phyloP scores from a whole-genome alignment of 2,113 vertebrate genomes.

The Leucoraja erinaceus region DNA sequence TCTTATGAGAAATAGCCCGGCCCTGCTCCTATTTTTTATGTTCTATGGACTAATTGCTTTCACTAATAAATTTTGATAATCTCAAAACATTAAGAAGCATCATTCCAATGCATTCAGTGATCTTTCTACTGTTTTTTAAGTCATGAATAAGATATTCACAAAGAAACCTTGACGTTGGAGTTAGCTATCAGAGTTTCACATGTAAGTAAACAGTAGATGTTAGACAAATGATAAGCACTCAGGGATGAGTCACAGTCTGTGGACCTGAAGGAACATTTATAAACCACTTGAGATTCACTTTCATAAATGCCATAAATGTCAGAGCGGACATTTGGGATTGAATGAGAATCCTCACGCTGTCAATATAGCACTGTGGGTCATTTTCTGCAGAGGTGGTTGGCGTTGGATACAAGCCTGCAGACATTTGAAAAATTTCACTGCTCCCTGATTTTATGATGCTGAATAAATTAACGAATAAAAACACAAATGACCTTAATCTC shows the following conservation, averaged over 20 bases:
- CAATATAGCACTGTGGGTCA: neutral
- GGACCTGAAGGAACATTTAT: neutral
- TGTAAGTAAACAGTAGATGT: neutral
- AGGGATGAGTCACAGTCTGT: neutral
- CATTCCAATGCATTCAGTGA: neutral
- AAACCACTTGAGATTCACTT: neutral
- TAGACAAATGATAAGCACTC: neutral
- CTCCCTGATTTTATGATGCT: neutral
- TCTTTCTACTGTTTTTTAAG: neutral
- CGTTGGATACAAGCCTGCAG: neutral
- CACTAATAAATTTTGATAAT: neutral
- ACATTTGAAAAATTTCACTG: neutral
- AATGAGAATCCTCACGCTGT: neutral
- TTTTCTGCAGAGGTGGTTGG: too few relatives aligned
- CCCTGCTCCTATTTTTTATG: too few relatives aligned
- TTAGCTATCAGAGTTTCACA: neutral
- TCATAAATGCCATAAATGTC: neutral
- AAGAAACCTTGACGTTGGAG: neutral
- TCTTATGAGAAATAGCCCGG: too few relatives aligned
- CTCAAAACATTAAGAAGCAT: neutral
- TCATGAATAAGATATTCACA: neutral
- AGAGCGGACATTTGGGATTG: neutral
- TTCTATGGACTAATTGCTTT: neutral
- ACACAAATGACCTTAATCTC: neutral
- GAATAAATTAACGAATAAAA: neutral